A percentile compares a stretch with the other conserved stretches of the same genome.
Evolutionary conservation across 35 echinoderm and acorn worm genomes (phyloP).

Genomic region (Acanthaster planci): DNA sequence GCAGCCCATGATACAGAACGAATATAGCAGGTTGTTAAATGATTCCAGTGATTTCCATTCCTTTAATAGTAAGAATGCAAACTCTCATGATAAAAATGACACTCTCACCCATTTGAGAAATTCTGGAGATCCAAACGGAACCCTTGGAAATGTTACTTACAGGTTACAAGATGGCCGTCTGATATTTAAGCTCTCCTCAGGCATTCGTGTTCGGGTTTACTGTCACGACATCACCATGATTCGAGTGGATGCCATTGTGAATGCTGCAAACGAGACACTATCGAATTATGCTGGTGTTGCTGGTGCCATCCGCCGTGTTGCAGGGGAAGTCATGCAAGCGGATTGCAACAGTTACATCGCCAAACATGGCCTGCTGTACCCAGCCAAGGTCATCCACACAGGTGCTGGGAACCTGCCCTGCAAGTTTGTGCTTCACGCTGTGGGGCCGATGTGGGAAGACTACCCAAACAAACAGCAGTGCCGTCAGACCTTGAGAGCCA

Average conservation of each 20-base stretch:
- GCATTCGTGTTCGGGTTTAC: slow-evolving; percentile 21
- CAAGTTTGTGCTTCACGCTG: slow-evolving; percentile 56
- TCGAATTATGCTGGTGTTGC: slow-evolving; percentile 54
- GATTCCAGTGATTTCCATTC: neutral
- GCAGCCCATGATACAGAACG: neutral
- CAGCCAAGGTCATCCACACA: slow-evolving; percentile 39
- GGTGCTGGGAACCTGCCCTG: slow-evolving; percentile 41
- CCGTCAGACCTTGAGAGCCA: slow-evolving; percentile 37
- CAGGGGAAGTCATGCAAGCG: slow-evolving; percentile 2
- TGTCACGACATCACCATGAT: slow-evolving; percentile 34
- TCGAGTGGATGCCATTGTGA: slow-evolving; percentile 50
- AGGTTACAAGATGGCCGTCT: slow-evolving; percentile 1
- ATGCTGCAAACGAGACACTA: slow-evolving; percentile 48
- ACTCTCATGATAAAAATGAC: neutral
- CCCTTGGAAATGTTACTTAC: neutral
- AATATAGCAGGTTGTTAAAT: neutral
- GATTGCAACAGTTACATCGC: slow-evolving; percentile 41
- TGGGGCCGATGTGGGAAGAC: slow-evolving; percentile 54
- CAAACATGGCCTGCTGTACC: slow-evolving; percentile 44
- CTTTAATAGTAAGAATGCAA: neutral
- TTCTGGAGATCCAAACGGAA: neutral
- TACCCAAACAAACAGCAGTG: slow-evolving; percentile 47
- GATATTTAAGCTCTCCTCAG: neutral
- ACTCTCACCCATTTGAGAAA: neutral
- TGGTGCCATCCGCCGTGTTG: slow-evolving; percentile 34